These are phyloP conservation scores for Pagrus major DNA, from an alignment of 2,113 vertebrate genomes.

Conservation along the genomic window DNA sequence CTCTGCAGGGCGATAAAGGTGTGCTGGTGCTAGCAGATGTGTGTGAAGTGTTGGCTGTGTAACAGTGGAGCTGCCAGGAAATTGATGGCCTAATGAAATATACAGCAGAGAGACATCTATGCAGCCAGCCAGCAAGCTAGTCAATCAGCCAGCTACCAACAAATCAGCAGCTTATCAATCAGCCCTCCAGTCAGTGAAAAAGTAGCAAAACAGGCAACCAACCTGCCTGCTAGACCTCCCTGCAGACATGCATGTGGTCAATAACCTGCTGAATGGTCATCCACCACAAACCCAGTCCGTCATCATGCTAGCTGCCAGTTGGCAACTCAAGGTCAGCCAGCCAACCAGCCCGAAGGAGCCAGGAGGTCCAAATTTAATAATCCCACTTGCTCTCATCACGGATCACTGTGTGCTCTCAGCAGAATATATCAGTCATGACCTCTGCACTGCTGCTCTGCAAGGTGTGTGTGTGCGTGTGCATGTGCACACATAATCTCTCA, in stretches of 20 bases:
- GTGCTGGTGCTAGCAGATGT: not conserved
- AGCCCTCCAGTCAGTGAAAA: constrained; percentile 18
- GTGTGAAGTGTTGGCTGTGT: constrained; percentile 23
- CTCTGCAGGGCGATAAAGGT: constrained; percentile 23
- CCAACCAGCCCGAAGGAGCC: constrained; percentile 55
- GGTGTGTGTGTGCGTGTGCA: constrained; percentile 15
- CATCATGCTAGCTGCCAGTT: constrained; percentile 48
- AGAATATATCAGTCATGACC: constrained; percentile 70
- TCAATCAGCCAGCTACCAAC: constrained; percentile 9
- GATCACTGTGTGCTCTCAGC: constrained; percentile 63
- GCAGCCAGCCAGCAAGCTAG: not conserved
- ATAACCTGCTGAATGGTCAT: constrained; percentile 55
- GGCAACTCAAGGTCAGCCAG: constrained; percentile 76
- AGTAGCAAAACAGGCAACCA: constrained; percentile 19
- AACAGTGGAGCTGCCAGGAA: constrained; percentile 13
- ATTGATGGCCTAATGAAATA: constrained; percentile 48
- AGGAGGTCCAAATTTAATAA: constrained; percentile 75
- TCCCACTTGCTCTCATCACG: constrained; percentile 66
- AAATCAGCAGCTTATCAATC: constrained; percentile 49
- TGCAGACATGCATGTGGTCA: constrained; percentile 48
- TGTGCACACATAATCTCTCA: constrained; percentile 14
- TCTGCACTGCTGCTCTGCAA: constrained; percentile 49
- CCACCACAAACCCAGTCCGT: constrained; percentile 35
- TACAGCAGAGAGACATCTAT: constrained; percentile 11
- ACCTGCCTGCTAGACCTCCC: constrained; percentile 36